Evolutionary conservation across 2,797 vertebrate species (phyloP).

Genomic region (Anniella stebbinsi): DNA sequence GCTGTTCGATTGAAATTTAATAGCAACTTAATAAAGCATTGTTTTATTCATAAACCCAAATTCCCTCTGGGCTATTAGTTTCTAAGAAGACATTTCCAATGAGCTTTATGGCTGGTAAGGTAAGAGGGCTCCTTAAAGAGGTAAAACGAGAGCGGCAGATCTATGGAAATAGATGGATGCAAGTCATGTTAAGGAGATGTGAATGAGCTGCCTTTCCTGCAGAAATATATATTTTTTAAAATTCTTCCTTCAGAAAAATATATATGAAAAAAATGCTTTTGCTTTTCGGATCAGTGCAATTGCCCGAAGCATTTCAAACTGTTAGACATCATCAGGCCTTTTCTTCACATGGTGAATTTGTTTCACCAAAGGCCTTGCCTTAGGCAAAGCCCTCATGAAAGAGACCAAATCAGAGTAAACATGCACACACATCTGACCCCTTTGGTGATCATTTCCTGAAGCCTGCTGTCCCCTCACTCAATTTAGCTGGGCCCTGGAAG

Average conservation of each 20-base stretch:
- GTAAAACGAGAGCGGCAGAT: not conserved
- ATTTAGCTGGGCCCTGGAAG: not conserved
- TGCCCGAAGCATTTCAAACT: not conserved
- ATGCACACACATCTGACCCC: not conserved
- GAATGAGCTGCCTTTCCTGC: not conserved
- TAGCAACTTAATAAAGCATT: conserved; percentile 79
- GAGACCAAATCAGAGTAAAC: not conserved
- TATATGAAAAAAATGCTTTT: not conserved
- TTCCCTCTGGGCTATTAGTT: conserved; percentile 62
- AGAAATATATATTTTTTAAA: rapidly evolving
- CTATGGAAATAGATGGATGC: not conserved
- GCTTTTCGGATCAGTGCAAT: not conserved
- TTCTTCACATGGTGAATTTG: not conserved
- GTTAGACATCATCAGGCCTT: too few species aligned
- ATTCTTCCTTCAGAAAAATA: not conserved
- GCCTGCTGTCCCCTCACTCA: not conserved
- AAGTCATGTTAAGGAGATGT: not conserved
- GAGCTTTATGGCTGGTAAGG: conserved; percentile 37
- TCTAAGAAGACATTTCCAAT: conserved; percentile 29
- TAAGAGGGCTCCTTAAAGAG: not conserved
- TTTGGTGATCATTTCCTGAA: rapidly evolving
- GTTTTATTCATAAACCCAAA: conserved; percentile 74
- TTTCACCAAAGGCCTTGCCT: not conserved
- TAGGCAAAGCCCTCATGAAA: not conserved
- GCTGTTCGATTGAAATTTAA: conserved; percentile 77